phyloP scores from a whole-genome alignment of 2,888 invertebrate species.

The Thereva nobilitata region DNA sequence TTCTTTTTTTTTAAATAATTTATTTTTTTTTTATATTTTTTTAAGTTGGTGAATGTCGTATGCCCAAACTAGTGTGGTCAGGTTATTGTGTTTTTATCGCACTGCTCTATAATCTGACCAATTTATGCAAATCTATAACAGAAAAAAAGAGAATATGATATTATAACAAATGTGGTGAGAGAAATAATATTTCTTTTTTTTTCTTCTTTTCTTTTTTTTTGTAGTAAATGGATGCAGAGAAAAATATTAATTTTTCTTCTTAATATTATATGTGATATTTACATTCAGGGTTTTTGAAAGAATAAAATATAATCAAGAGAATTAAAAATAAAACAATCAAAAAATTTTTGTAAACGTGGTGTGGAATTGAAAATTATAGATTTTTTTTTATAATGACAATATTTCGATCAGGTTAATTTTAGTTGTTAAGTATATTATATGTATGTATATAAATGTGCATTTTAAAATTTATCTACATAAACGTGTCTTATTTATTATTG shows the following conservation, averaged over 20 bases:
- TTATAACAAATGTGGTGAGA: conserved; percentile 36
- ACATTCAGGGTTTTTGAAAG: background rate
- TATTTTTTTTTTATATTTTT: conserved; percentile 38
- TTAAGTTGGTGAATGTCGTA: conserved; percentile 58
- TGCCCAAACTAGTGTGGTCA: conserved; percentile 50
- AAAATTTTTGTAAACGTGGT: conserved; percentile 3
- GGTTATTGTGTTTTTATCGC: conserved; percentile 44
- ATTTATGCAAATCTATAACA: conserved; percentile 50
- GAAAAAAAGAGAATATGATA: conserved; percentile 43
- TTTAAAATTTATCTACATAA: too few species aligned
- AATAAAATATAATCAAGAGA: conserved; percentile 9
- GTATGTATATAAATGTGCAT: too few species aligned
- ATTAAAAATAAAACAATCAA: conserved; percentile 1
- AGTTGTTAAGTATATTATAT: too few species aligned
- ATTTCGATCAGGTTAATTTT: too few species aligned
- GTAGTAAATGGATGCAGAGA: conserved; percentile 16
- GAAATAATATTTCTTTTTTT: conserved; percentile 24
- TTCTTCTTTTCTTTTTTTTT: conserved; percentile 19
- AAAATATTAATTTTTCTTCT: background rate
- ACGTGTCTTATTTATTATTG: too few species aligned
- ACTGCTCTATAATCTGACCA: conserved; percentile 45
- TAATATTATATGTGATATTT: conserved; percentile 20
- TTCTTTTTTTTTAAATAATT: conserved; percentile 32
- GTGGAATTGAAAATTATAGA: background rate
- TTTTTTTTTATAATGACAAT: too few species aligned